phyloP scores from a whole-genome alignment of 2,888 invertebrate genomes.

The Tenthredo amoena region DNA sequence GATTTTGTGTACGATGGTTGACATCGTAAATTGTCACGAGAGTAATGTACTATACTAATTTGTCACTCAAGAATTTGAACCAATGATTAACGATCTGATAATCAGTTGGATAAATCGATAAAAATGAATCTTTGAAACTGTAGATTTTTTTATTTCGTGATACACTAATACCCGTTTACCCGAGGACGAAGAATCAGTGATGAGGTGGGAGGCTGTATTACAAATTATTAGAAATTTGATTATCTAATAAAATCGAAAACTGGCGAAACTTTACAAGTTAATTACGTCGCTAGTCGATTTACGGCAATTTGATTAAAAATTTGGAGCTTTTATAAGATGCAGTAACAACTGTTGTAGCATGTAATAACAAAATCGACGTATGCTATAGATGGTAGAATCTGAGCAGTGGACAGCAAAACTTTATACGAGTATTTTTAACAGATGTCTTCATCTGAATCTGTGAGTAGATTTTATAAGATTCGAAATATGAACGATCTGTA shows the following conservation, averaged over 20 bases:
- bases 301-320: not conserved
- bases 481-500: not conserved
- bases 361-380: not conserved
- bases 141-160: not conserved
- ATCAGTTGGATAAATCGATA: not conserved
- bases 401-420: not conserved
- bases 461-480: not conserved
- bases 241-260: not conserved
- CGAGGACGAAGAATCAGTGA: not conserved
- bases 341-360: not conserved
- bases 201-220: not conserved
- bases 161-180: not conserved
- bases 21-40: not conserved
- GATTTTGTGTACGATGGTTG: not conserved
- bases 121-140: not conserved
- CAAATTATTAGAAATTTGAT: not conserved
- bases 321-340: not conserved
- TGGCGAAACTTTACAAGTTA: not conserved
- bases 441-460: not conserved
- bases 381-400: not conserved
- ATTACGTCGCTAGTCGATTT: not conserved
- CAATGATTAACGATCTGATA: not conserved
- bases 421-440: not conserved
- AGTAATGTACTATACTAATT: not conserved
- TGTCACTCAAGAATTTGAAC: not conserved